Base-by-base conservation (phyloP, 2,797 vertebrate species). In the Crax fasciolata region DNA sequence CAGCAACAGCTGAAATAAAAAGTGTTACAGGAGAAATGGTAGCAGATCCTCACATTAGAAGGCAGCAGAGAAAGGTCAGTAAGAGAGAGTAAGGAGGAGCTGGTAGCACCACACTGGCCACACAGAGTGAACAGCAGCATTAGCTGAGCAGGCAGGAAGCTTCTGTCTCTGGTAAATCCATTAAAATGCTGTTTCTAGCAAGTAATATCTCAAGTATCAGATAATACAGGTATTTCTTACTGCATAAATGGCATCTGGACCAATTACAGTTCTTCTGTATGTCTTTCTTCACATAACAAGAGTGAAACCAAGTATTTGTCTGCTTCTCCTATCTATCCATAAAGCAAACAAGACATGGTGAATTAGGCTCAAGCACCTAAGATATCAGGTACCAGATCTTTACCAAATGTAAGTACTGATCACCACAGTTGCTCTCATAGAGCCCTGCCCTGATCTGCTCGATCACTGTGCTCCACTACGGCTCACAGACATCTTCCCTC, bases 1-100 rank as follows among this genome's bases (percentile, higher is more conserved):
- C n/a, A 17, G 73, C 43, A 92, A 49, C 54, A 61, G 30, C 46
- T 80, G 83, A 89, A 85, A 78, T 89, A 90, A 94, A 94, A 90
- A 92, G 71, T 41, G 82, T 66, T 90, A 59, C 19, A 30, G 66
- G 58, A 94, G 35, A 91, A 86, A 78, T 41, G 71, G 85, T 24
- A 77, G 52, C 61, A 77, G 39, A 80, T 88, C 76, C 19, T 84
- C 70, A 32, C 6, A 7, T 81, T 38, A 66, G 35, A 86, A 70
- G 25, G 62, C 70, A 68, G 32, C 35, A 87, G 55, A 89, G 28
- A 65, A 25, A 49, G 61, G 20, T 74, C 25, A 62, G 75, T 70
- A 84, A 83, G 72, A 30, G 65, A 87, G 8, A 21, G 23, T 30
- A 89, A 70, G 10, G 16, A 41, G 57, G 54, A 90, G 49, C 13